Conservation (phyloP, 2,113 vertebrate genomes). For the Erythrolamprus reginae region DNA sequence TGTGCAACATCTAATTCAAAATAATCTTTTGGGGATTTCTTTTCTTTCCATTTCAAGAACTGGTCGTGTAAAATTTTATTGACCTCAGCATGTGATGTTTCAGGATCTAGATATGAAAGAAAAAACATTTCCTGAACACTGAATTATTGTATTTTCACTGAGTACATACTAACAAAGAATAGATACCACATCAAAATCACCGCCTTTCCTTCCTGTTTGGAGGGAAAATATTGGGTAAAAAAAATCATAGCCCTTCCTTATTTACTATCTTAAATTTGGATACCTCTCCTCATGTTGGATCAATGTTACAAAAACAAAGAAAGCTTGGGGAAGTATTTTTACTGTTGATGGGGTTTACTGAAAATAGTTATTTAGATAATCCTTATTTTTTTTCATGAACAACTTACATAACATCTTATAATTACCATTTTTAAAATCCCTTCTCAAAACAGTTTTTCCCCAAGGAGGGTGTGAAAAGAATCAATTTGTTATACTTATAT, state of each 20-base stretch:
- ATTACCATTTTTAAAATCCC: not conserved
- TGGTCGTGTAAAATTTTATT: constrained; percentile 36
- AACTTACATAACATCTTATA: not conserved
- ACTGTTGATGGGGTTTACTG: not conserved
- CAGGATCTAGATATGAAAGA: constrained; percentile 33
- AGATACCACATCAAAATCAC: not conserved
- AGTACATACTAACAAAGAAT: not conserved
- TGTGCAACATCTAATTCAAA: constrained; percentile 78
- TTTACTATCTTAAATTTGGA: not conserved
- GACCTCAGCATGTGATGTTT: not conserved
- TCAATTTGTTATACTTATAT: not conserved
- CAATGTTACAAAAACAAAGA: not conserved
- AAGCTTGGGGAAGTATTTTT: not conserved
- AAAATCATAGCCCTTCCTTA: not conserved
- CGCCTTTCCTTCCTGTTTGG: not conserved
- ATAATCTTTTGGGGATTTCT: constrained; percentile 24
- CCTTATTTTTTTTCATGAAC: not conserved
- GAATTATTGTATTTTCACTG: constrained; percentile 9
- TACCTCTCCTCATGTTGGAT: not conserved
- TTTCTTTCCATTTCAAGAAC: constrained; percentile 63
- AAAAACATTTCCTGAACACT: constrained; percentile 18
- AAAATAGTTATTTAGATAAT: not conserved
- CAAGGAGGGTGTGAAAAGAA: not conserved
- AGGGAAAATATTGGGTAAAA: no score
- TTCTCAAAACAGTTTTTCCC: not conserved